These are phyloP conservation scores for Aegypius monachus DNA, from an alignment of 2,113 vertebrate species.

Conservation along the genomic window DNA sequence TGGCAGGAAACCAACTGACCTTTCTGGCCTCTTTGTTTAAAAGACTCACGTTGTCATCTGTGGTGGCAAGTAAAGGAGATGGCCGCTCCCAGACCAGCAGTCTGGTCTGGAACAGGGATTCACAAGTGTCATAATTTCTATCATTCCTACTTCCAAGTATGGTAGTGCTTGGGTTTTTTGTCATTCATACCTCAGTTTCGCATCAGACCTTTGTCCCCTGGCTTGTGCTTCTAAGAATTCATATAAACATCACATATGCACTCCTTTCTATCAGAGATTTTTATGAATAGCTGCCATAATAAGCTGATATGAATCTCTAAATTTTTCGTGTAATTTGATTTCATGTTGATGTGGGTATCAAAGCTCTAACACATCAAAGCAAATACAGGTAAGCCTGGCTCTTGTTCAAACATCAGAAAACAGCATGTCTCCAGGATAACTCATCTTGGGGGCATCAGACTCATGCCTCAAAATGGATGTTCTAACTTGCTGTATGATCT, in stretches of 20 bases:
- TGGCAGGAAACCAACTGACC: not conserved
- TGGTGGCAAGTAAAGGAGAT: not conserved
- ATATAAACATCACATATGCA: not conserved
- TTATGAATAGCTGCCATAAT: not conserved
- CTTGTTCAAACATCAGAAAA: not conserved
- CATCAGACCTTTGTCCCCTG: not conserved
- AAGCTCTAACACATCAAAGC: slow-evolving; percentile 1
- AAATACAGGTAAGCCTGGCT: not conserved
- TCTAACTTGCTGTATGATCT: not conserved
- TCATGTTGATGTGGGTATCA: slow-evolving; percentile 2
- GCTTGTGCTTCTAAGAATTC: not conserved
- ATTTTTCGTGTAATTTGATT: slow-evolving; percentile 21
- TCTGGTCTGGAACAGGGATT: not conserved
- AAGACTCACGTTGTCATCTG: not conserved
- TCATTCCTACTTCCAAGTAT: not conserved
- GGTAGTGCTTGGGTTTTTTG: not conserved
- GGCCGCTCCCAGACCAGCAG: not conserved
- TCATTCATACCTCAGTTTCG: not conserved
- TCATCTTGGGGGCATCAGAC: not conserved
- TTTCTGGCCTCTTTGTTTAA: not conserved
- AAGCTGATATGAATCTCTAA: not conserved
- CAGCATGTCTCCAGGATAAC: not conserved
- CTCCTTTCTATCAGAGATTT: not conserved
- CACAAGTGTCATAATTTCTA: not conserved
- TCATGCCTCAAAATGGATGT: not conserved